Evolutionary conservation across 92 coral and sea anemone genomes (phyloP).

Genomic region (Epizoanthus rinbou): DNA sequence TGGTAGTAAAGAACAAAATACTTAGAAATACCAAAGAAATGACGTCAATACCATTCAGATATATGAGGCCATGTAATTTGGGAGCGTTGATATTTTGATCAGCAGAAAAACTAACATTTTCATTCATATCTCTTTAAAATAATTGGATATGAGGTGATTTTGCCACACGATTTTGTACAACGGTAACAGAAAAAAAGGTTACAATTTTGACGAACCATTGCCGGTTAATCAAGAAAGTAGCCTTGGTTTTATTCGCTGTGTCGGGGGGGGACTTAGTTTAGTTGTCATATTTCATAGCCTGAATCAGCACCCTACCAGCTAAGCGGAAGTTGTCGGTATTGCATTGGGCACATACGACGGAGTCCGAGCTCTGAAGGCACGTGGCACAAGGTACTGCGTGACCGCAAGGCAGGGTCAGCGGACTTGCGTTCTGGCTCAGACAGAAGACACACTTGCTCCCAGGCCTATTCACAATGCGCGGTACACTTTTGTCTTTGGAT

Average conservation of each 20-base stretch:
- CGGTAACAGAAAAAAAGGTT: background rate
- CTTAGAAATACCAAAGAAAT: too few relatives aligned
- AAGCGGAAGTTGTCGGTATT: slow-evolving; percentile 26
- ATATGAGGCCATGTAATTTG: too few relatives aligned
- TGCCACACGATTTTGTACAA: too few relatives aligned
- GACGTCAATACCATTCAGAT: too few relatives aligned
- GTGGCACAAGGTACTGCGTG: slow-evolving; percentile 18
- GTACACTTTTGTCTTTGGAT: background rate
- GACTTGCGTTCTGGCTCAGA: slow-evolving; percentile 27
- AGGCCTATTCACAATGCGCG: slow-evolving; percentile 2
- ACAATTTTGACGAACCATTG: too few relatives aligned
- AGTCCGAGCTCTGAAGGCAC: slow-evolving; percentile 30
- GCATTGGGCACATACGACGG: slow-evolving; percentile 20
- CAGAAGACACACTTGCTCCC: slow-evolving; percentile 32
- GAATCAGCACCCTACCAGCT: slow-evolving; percentile 23
- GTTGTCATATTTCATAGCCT: background rate
- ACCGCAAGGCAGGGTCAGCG: slow-evolving; percentile 41
- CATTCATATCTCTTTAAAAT: too few relatives aligned
- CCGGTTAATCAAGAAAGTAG: too few relatives aligned
- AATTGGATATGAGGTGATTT: too few relatives aligned
- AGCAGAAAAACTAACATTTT: too few relatives aligned
- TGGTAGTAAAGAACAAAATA: too few relatives aligned
- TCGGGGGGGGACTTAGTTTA: background rate
- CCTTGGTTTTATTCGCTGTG: too few relatives aligned
- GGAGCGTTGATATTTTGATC: too few relatives aligned